Percentiles rank a stretch among this genome's conserved stretches.
These are phyloP conservation scores for Astyanax mexicanus DNA, from an alignment of 2,797 vertebrate genomes.

Conservation along the genomic window DNA sequence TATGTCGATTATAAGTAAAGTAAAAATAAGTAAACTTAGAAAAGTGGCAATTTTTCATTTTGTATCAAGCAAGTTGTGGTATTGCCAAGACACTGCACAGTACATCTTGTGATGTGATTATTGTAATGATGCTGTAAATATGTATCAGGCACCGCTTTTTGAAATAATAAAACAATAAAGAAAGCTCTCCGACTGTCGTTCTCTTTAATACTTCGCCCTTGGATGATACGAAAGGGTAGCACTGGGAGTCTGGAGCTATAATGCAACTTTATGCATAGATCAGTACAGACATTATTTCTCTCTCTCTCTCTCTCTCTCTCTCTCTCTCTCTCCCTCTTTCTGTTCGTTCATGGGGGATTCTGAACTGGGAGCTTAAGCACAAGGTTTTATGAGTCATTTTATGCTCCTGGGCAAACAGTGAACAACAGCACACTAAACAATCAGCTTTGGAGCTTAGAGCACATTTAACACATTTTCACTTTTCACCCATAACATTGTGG, in stretches of 20 bases:
- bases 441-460: not conserved
- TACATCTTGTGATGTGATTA: too few relatives aligned
- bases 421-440: conserved; percentile 3
- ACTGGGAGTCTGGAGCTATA: not conserved
- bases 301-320: not conserved
- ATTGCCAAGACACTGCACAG: too few relatives aligned
- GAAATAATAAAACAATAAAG: not conserved
- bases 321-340: not conserved
- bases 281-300: not conserved
- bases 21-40: too few relatives aligned
- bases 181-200: not conserved
- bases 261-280: not conserved
- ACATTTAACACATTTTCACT: not conserved
- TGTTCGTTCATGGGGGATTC: not conserved
- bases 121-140: too few relatives aligned
- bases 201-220: not conserved
- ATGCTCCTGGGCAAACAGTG: conserved; percentile 24
- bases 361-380: not conserved
- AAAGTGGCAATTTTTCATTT: too few relatives aligned
- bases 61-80: too few relatives aligned
- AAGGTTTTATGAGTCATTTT: conserved; percentile 9
- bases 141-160: too few relatives aligned
- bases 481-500: not conserved
- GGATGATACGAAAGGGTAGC: not conserved
- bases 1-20: too few relatives aligned